Evolutionary conservation across 1,140 invertebrate genomes (phyloP), one percentile per base, ranked within the genome.

Genomic region (Calephelis nemesis): DNA sequence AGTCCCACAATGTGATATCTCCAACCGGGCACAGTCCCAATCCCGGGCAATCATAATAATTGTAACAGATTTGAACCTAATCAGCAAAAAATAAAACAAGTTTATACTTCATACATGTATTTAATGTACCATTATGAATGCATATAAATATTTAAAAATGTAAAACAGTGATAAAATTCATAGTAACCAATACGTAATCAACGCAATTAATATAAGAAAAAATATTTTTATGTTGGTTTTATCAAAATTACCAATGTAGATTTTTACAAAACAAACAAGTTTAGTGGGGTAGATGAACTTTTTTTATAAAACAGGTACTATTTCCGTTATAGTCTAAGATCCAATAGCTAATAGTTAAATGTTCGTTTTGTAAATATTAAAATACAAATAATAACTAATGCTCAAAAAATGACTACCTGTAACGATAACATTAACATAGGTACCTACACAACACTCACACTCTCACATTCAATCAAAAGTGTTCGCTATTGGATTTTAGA

Each of bases 91-190:
- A 82, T 84, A 70, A 85, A 87, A 85, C 83, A 74, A 78, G 74
- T 67, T 15, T 73, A 73, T 70, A 75, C 82, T 81, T 84, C 83
- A 84, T 90, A 91, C 88, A 89, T 84, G 87, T 88, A 91, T 87
- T 88, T 91, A 91, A 91, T 91, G 88, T 92, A 92, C 87, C 88
- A 91, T 87, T 86, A 89, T 87, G 83, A 88, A 90, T 92, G 88
- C 80, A 86, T 92, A 92, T 92, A 92, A 92, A 92, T 92, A 92
- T 92, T 92, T 91, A 84, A 90, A 92, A 92, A 90, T 91, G 87
- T 92, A 92, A 92, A 92, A 92, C 92, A 92, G 90, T 92, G 90
- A 92, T 92, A 92, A 91, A 92, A 92, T 92, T 88, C 89, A 92
- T 85, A 89, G 77, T 85, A 91, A 91, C 86, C 83, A 88, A 88